A percentile compares a stretch with the other conserved stretches of the same genome.
Conservation (phyloP, 2,113 vertebrate genomes). For the Chascanopsetta lugubris region DNA sequence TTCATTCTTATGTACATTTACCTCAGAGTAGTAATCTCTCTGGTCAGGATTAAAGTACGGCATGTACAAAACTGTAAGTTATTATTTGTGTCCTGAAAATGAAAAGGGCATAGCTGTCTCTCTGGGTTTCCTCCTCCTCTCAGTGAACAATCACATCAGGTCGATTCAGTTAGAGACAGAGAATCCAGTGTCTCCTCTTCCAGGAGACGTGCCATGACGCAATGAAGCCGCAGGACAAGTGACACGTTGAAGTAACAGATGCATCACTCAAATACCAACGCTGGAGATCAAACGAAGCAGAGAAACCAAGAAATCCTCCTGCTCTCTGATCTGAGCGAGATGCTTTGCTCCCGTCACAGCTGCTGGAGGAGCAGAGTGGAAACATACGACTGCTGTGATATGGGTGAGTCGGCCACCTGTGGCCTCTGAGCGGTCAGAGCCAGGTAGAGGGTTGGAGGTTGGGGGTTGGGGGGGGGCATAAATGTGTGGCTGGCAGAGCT, state of each 20-base stretch:
- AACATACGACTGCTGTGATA: background rate
- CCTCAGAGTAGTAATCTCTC: too few relatives aligned
- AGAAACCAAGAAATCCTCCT: background rate
- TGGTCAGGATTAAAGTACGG: too few relatives aligned
- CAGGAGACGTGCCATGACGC: too few relatives aligned
- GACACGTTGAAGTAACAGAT: background rate
- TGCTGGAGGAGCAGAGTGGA: slow-evolving; percentile 1
- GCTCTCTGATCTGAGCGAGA: background rate
- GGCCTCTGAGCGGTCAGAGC: slow-evolving; percentile 6
- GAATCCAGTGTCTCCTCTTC: too few relatives aligned
- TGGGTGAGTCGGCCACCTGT: slow-evolving; percentile 28
- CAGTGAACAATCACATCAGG: too few relatives aligned
- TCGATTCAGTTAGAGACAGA: too few relatives aligned
- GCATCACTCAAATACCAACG: background rate
- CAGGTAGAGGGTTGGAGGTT: too few relatives aligned
- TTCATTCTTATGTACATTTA: too few relatives aligned
- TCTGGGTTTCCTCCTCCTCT: too few relatives aligned
- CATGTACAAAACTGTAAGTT: too few relatives aligned
- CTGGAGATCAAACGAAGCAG: background rate
- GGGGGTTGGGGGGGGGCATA: background rate
- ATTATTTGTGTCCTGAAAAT: background rate
- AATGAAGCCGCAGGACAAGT: background rate
- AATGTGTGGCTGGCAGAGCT: slow-evolving; percentile 14
- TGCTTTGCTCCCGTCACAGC: background rate
- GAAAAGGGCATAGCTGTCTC: background rate